Base-by-base conservation (phyloP, 2,113 vertebrate genomes). In the Pandion haliaetus region DNA sequence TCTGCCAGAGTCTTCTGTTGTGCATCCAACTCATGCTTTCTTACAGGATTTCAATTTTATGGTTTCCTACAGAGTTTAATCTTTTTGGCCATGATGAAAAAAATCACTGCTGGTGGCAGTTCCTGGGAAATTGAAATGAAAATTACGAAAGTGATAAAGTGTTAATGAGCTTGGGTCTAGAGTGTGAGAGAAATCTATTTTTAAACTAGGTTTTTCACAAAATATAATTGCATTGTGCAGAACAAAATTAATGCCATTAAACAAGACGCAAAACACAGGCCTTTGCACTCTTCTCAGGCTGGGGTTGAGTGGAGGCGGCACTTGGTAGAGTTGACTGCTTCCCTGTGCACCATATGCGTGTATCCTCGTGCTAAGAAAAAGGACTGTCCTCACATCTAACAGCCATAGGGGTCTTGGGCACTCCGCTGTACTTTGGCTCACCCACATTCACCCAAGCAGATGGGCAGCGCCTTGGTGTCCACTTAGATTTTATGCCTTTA, bases 1-100 rank as follows among this genome's bases (percentile, higher is more conserved):
- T 83, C 58, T 62, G 67, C 45, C 76, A 83, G 69, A 81, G 62
- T 50, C 82, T 86, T 77, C 71, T 88, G 49, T 80, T 92, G 47
- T 77, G 61, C 26, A 90, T 93, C 58, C 71, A 93, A 0, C 25
- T 80, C 44, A 40, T 34, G 34, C 44, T 65, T 93, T 84, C 62
- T 79, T 6, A 13, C 14, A 86, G 69, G 67, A 86, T 77, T 94
- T 93, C 62, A 50, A 55, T 88, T 86, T 88, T 86, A 77, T 55
- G 45, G 82, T 49, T 88, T 95, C 82, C 85, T 81, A 54, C 67
- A 57, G 88, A 94, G 79, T 81, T 88, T 81, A 93, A 55, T 96
- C 67, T 88, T 93, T 88, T 47, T 93, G 36, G 14, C 20, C 10
- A 34, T 10, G 16, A 90, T 50, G 44, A 66, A 95, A 92, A 92